Percentiles rank a stretch among this genome's conserved stretches.
These are phyloP conservation scores for Drosophila ananassae DNA, from an alignment of 1,140 invertebrate species.

Conservation along the genomic window DNA sequence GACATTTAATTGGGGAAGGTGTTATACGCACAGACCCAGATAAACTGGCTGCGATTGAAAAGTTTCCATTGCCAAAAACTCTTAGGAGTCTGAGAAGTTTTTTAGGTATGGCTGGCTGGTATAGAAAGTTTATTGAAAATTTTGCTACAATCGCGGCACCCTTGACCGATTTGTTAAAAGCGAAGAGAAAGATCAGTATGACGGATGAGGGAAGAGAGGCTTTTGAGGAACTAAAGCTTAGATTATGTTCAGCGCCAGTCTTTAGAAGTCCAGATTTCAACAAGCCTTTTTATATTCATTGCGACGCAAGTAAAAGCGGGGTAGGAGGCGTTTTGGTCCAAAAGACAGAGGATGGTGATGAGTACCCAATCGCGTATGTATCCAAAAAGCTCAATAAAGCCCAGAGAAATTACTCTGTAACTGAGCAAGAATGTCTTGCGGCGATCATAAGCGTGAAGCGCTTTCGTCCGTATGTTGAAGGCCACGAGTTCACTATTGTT, in stretches of 20 bases:
- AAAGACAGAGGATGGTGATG: no score
- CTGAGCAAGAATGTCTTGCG: no score
- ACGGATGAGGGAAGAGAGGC: not conserved
- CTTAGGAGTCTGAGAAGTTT: not conserved
- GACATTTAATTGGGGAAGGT: conserved; percentile 11
- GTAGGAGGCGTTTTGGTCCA: not conserved
- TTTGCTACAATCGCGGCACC: not conserved
- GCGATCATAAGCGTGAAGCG: no score
- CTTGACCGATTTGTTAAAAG: not conserved
- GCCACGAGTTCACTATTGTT: no score
- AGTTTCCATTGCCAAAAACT: conserved; percentile 5
- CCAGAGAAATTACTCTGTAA: no score
- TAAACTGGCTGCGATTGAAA: not conserved
- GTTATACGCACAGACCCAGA: conserved; percentile 13
- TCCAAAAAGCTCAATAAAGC: no score
- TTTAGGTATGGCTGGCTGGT: not conserved
- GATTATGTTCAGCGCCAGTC: not conserved
- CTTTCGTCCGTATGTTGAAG: no score
- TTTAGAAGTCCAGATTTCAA: not conserved
- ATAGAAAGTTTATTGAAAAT: not conserved
- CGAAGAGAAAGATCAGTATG: not conserved
- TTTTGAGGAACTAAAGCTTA: not conserved
- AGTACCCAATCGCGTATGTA: no score
- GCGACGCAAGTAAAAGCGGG: not conserved
- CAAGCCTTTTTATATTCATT: not conserved